Base-by-base conservation (phyloP, 2,888 invertebrate genomes). In the Tigriopus californicus region DNA sequence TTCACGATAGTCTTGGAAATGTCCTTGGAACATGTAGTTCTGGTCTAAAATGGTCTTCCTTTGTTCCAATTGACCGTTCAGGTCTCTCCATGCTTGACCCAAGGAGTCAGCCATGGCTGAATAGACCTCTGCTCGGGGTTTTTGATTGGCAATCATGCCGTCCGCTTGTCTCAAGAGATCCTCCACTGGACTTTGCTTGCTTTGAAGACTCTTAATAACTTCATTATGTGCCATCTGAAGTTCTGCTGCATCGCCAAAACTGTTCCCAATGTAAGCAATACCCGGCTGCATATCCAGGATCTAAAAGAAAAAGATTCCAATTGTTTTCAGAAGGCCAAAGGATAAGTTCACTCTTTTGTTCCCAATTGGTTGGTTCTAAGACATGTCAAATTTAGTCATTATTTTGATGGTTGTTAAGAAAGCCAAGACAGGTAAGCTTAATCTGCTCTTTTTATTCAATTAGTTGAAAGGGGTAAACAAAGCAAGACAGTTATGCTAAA, bases 121-220 rank as follows among this genome's bases (percentile, higher is more conserved):
- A 70, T 88, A 85, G 33, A 89, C 84, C 72, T 84, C 83, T 1
- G 70, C 68, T 25, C 70, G 67, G 20, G 84, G 83, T 67, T 80
- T 79, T 68, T 85, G 83, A 33, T 80, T 81, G 59, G 82, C 80
- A 65, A 87, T 82, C 64, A 87, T 74, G 67, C 82, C 81, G 71
- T 90, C 89, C n/a, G 89, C 87, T 72, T 86, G 83, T 58, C 81
- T 78, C 62, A 88, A 79, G 62, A 90, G 78, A 71, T 88, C 87
- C 67, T 86, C 85, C 66, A 89, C 86, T 59, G 89, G 87, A 68
- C 83, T 85, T 69, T 88, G 86, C 72, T 89, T 85, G 67, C 80
- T 81, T 85, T 88, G 70, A 67, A 91, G 75, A 73, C 88, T 85
- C 64, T 78, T 75, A 60, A 89, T 77, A 64, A 89, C 82, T 72